phyloP scores from a whole-genome alignment of 2,797 vertebrate genomes.

The Lophotriccus pileatus region DNA sequence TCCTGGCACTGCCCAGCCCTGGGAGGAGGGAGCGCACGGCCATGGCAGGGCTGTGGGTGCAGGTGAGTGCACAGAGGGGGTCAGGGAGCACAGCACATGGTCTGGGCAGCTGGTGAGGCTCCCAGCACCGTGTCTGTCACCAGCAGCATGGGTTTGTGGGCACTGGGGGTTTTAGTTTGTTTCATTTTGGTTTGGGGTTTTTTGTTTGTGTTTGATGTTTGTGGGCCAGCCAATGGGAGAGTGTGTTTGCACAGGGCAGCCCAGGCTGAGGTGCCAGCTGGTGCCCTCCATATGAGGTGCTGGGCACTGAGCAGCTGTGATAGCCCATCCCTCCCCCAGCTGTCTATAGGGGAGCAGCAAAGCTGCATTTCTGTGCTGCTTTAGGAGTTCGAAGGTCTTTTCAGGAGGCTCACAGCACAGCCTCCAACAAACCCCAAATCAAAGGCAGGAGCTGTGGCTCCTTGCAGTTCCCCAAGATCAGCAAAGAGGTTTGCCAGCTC shows the following conservation, averaged over 20 bases:
- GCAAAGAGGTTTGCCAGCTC: not conserved
- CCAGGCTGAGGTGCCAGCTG: not conserved
- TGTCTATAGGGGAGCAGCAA: not conserved
- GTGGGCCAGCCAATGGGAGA: rapidly evolving
- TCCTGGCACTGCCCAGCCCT: not conserved
- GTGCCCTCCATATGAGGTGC: rapidly evolving
- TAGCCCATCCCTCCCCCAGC: rapidly evolving
- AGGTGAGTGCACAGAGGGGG: rapidly evolving
- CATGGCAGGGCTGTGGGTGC: rapidly evolving
- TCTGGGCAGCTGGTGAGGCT: not conserved
- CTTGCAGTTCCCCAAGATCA: not conserved
- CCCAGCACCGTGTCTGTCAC: rapidly evolving
- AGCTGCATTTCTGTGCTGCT: not conserved
- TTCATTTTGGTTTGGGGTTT: too few relatives aligned
- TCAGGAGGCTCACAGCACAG: not conserved
- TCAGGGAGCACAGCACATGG: not conserved
- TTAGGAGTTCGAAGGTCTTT: not conserved
- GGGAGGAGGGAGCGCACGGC: not conserved
- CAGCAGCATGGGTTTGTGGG: not conserved
- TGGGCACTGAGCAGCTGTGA: not conserved
- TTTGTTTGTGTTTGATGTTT: too few relatives aligned
- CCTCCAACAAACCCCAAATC: not conserved
- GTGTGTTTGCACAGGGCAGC: rapidly evolving
- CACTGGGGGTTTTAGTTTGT: not conserved
- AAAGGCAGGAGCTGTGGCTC: not conserved